These are phyloP conservation scores for Gila orcuttii DNA, from an alignment of 2,113 vertebrate species.

Conservation along the genomic window DNA sequence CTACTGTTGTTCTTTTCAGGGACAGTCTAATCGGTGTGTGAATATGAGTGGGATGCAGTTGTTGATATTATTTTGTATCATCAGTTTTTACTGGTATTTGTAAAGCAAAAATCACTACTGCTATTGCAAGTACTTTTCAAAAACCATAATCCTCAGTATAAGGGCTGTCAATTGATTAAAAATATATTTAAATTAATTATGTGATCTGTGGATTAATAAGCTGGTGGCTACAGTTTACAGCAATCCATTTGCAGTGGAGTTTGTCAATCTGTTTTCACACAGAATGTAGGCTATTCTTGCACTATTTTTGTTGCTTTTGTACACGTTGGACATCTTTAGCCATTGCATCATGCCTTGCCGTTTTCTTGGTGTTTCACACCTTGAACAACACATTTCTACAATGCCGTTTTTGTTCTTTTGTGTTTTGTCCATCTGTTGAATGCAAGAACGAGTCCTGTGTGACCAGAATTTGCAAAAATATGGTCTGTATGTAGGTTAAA, in stretches of 20 bases:
- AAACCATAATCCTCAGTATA: neutral
- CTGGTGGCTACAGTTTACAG: neutral
- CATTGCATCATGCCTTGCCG: neutral
- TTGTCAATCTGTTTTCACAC: neutral
- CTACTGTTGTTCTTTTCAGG: conserved; percentile 38
- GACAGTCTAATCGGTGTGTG: neutral
- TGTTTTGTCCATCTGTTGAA: neutral
- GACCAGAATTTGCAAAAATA: neutral
- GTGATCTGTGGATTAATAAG: neutral
- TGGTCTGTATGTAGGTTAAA: too few relatives aligned
- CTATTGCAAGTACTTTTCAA: neutral
- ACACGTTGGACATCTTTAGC: neutral
- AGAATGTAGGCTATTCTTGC: neutral
- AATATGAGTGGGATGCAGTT: neutral
- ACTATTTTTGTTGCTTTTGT: neutral
- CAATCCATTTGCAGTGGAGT: neutral
- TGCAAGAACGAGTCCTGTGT: neutral
- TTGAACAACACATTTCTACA: neutral
- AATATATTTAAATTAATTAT: neutral
- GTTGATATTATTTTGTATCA: neutral
- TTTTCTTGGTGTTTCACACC: neutral
- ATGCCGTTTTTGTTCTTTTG: neutral
- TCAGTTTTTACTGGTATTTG: neutral
- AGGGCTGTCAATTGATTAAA: neutral
- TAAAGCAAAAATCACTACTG: neutral